phyloP scores from a whole-genome alignment of 2,797 vertebrate genomes.

The Trichosurus vulpecula region DNA sequence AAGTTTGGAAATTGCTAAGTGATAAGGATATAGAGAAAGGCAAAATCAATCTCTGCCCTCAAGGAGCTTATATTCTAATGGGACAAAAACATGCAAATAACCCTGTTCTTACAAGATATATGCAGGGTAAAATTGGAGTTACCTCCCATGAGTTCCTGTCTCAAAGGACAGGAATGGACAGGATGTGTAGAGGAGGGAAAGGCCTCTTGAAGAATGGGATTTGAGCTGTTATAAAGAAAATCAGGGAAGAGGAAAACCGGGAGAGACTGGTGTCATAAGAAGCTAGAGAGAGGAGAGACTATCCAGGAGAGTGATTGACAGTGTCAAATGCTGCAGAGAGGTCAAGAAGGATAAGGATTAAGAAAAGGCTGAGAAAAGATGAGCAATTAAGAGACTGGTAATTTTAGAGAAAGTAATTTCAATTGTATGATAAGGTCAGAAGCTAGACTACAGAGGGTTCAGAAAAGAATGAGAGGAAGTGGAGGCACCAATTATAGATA shows the following conservation, averaged over 20 bases:
- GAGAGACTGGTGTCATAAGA: neutral
- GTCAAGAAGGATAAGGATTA: neutral
- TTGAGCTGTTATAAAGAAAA: neutral
- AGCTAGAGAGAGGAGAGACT: neutral
- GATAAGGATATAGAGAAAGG: neutral
- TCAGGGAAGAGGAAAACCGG: accelerated
- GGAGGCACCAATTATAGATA: neutral
- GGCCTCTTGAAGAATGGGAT: neutral
- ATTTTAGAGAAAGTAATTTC: neutral
- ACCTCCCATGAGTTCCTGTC: neutral
- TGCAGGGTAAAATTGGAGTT: neutral
- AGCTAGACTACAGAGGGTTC: neutral
- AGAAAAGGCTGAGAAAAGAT: neutral
- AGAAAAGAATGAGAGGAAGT: neutral
- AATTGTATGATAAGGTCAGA: neutral
- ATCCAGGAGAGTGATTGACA: neutral
- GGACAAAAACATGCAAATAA: neutral
- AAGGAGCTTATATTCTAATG: neutral
- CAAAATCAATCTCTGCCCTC: neutral
- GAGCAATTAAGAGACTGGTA: neutral
- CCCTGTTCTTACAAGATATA: neutral
- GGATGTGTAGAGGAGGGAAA: neutral
- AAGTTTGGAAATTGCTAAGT: neutral
- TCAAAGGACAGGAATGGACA: too few relatives aligned
- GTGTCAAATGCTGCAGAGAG: neutral